Evolutionary conservation across 2,888 invertebrate species (phyloP).

Genomic region (Acronicta psi): DNA sequence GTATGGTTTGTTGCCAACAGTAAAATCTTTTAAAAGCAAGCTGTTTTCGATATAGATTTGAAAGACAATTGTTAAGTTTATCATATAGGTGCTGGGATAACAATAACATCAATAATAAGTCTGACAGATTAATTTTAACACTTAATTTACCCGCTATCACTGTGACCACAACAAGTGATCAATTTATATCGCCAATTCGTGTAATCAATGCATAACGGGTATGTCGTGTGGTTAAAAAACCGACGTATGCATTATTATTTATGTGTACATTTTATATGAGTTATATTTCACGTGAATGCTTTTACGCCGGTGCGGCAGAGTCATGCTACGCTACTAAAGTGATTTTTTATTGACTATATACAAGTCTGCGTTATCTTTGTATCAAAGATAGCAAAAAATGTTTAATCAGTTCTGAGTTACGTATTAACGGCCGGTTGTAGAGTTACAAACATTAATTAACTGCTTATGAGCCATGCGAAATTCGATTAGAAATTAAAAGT

Average conservation of each 20-base stretch:
- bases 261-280: constrained; percentile 44
- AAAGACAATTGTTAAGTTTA: no score
- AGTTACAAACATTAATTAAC: constrained; percentile 16
- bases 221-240: constrained; percentile 50
- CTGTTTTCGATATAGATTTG: no score
- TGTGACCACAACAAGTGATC: constrained; percentile 40
- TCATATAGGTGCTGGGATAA: no score
- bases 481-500: background rate
- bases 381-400: constrained; percentile 38
- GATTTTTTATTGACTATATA: constrained; percentile 37
- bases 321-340: constrained; percentile 15
- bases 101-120: no score
- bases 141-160: constrained; percentile 9
- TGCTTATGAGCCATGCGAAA: constrained; percentile 23
- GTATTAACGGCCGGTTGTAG: constrained; percentile 8
- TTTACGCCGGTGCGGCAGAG: constrained; percentile 30
- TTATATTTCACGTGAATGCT: constrained; percentile 38
- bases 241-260: constrained; percentile 40
- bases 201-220: constrained; percentile 63
- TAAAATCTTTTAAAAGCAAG: no score
- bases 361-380: constrained; percentile 43
- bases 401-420: constrained; percentile 24
- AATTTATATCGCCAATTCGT: constrained; percentile 59
- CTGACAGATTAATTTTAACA: no score
- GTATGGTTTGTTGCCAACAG: no score